Evolutionary conservation across 2,113 vertebrate genomes (phyloP).

Genomic region (Leucoraja erinaceus): DNA sequence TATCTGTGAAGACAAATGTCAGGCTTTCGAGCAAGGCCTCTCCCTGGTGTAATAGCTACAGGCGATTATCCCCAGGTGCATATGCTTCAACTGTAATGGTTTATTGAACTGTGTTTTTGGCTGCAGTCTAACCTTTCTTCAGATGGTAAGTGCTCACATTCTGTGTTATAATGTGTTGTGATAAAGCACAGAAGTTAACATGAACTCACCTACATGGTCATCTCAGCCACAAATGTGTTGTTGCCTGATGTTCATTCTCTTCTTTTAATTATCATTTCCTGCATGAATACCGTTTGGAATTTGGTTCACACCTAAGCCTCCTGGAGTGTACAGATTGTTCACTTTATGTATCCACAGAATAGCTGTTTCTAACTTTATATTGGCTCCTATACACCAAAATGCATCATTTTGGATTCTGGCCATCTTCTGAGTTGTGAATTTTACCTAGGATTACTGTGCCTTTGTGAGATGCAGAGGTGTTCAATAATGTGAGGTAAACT

Average conservation of each 20-base stretch:
- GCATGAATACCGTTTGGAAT: neutral
- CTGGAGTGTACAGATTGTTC: neutral
- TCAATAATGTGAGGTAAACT: neutral
- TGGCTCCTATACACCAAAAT: neutral
- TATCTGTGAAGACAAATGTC: neutral
- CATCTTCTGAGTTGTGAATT: neutral
- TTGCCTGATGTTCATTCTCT: neutral
- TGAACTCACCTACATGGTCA: neutral
- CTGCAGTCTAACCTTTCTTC: neutral
- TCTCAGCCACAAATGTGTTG: neutral
- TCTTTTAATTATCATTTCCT: neutral
- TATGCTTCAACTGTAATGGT: neutral
- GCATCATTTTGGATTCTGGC: neutral
- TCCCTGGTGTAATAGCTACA: neutral
- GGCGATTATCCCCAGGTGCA: neutral
- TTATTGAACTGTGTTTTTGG: slow-evolving; percentile 19
- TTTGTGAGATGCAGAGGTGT: neutral
- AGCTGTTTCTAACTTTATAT: neutral
- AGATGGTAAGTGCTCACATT: neutral
- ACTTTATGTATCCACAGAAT: neutral
- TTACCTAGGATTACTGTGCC: neutral
- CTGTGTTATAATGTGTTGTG: neutral
- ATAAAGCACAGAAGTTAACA: neutral
- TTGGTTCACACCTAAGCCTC: neutral
- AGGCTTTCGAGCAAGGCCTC: neutral